A percentile compares a stretch with the other conserved stretches of the same genome.
These are phyloP conservation scores for Anoplopoma fimbria DNA, from an alignment of 2,113 vertebrate genomes.

Conservation along the genomic window DNA sequence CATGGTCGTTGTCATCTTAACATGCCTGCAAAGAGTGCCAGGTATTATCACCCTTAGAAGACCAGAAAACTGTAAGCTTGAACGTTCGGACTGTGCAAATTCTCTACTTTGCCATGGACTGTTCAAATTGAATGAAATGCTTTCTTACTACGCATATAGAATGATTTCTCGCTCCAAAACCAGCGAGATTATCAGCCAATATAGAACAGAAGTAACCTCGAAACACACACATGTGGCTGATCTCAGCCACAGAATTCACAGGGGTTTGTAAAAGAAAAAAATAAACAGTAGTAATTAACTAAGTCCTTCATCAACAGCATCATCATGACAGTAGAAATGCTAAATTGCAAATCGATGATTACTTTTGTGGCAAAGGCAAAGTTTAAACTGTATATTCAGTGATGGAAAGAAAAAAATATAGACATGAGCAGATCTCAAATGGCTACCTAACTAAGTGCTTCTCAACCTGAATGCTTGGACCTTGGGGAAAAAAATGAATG, in stretches of 20 bases:
- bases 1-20: conserved; percentile 78
- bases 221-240: conserved; percentile 73
- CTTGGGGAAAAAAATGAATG: background rate
- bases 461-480: conserved; percentile 47
- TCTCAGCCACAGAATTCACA: conserved; percentile 81
- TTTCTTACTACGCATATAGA: conserved; percentile 83
- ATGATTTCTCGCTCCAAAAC: conserved; percentile 82
- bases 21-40: conserved; percentile 81
- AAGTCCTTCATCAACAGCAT: conserved; percentile 68
- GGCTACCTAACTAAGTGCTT: conserved; percentile 51
- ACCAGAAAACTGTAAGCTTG: conserved; percentile 88
- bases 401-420: conserved; percentile 80
- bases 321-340: conserved; percentile 71
- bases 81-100: conserved; percentile 80
- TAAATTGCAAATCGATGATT: conserved; percentile 72
- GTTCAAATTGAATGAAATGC: conserved; percentile 83
- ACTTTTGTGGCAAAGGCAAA: conserved; percentile 84
- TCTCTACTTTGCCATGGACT: conserved; percentile 84
- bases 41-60: conserved; percentile 79
- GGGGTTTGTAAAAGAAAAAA: conserved; percentile 80
- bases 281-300: conserved; percentile 60
- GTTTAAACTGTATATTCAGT: conserved; percentile 90
- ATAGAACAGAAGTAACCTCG: conserved; percentile 83
- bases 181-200: conserved; percentile 84
- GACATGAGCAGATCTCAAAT: conserved; percentile 59